Evolutionary conservation across 1,140 invertebrate genomes (phyloP).

Genomic region (Hetaerina americana): DNA sequence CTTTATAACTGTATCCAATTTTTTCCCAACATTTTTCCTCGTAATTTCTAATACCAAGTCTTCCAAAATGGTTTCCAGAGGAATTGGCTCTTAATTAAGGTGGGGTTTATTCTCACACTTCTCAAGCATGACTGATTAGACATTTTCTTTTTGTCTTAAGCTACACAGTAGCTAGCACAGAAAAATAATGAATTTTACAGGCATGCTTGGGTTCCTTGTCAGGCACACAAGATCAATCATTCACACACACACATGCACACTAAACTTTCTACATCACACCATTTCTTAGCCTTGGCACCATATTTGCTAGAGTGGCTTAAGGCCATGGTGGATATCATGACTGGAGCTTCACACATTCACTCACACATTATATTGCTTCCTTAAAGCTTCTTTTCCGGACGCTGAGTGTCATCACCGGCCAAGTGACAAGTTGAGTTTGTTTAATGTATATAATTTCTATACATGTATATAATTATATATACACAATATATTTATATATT

Average conservation of each 20-base stretch:
- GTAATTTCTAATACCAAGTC: no score
- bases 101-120: not conserved
- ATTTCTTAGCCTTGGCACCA: not conserved
- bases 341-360: not conserved
- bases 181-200: not conserved
- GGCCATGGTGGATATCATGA: not conserved
- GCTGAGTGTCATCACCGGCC: not conserved
- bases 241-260: not conserved
- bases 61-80: not conserved
- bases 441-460: not conserved
- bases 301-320: not conserved
- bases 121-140: not conserved
- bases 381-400: not conserved
- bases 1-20: not conserved
- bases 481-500: not conserved
- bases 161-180: not conserved
- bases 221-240: not conserved
- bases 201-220: not conserved
- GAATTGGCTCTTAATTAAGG: not conserved
- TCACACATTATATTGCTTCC: not conserved
- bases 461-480: not conserved
- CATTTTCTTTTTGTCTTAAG: not conserved
- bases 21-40: not conserved
- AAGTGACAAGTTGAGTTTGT: not conserved
- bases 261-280: not conserved